Conservation (phyloP, 2,797 vertebrate species). For the Mormyrus hasselquistii region DNA sequence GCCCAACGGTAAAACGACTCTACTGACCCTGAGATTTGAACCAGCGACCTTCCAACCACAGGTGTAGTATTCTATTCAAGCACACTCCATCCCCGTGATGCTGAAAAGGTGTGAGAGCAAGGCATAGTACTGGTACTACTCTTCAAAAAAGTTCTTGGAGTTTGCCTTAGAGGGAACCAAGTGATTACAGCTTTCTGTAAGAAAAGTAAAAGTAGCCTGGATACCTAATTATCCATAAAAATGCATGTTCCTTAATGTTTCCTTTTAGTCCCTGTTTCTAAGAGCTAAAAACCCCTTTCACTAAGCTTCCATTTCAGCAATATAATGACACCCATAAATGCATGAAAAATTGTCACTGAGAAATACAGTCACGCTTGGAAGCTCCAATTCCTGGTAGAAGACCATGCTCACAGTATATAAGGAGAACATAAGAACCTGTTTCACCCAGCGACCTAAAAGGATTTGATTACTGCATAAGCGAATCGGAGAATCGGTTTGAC, state of each 20-base stretch:
- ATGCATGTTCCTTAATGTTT: not conserved
- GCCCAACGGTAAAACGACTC: not conserved
- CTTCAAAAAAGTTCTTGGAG: not conserved
- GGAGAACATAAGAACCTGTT: slow-evolving; percentile 35
- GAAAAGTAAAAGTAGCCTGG: slow-evolving; percentile 11
- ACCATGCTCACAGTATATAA: slow-evolving; percentile 41
- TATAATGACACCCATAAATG: not conserved
- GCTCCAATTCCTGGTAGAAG: slow-evolving; percentile 28
- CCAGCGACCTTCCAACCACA: not conserved
- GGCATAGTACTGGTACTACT: not conserved
- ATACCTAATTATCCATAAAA: slow-evolving; percentile 10
- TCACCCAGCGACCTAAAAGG: slow-evolving; percentile 35
- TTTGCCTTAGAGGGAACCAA: not conserved
- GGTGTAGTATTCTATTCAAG: not conserved
- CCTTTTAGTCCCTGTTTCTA: too few species aligned
- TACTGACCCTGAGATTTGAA: not conserved
- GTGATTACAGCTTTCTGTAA: slow-evolving; percentile 29
- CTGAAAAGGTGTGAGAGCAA: not conserved
- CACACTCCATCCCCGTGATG: not conserved
- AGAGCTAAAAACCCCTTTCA: not conserved
- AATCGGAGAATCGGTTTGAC: slow-evolving; percentile 32
- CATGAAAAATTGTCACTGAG: slow-evolving; percentile 27
- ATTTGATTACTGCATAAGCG: slow-evolving; percentile 35
- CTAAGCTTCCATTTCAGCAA: not conserved
- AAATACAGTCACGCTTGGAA: slow-evolving; percentile 41